phyloP scores from a whole-genome alignment of 2,888 invertebrate genomes.

The Ferrisia virgata region DNA sequence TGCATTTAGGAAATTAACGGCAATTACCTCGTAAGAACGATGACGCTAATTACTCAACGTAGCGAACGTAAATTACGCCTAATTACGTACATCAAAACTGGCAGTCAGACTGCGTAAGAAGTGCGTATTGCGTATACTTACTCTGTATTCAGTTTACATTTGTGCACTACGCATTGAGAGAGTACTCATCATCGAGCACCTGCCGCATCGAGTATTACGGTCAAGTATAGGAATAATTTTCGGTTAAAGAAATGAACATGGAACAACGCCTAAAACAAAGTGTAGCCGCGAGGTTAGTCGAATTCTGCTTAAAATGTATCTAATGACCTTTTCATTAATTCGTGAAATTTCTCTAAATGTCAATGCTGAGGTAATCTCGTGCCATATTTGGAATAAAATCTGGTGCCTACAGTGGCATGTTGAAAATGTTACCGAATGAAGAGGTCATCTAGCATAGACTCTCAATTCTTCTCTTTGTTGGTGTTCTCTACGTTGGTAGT shows the following conservation, averaged over 20 bases:
- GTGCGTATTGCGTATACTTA: neutral
- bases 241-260: too few species aligned
- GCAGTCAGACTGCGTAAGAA: neutral
- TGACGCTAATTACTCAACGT: neutral
- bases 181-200: neutral
- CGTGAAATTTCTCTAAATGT: too few species aligned
- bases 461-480: too few species aligned
- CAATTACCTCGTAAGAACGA: neutral
- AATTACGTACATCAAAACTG: neutral
- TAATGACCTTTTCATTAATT: neutral
- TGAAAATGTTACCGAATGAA: too few species aligned
- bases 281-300: neutral
- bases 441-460: too few species aligned
- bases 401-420: too few species aligned
- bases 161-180: too few species aligned
- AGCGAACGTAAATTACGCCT: neutral
- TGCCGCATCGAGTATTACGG: neutral
- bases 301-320: neutral
- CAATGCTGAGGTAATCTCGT: too few species aligned
- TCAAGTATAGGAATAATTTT: too few species aligned
- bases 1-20: constrained; percentile 8
- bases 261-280: neutral
- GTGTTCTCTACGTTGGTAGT: too few species aligned
- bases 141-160: too few species aligned
- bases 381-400: too few species aligned